Percentiles rank a stretch among this genome's conserved stretches.
These are phyloP conservation scores for Poeciliopsis paucimaculata DNA, from an alignment of 2,797 vertebrate genomes.

Conservation along the genomic window DNA sequence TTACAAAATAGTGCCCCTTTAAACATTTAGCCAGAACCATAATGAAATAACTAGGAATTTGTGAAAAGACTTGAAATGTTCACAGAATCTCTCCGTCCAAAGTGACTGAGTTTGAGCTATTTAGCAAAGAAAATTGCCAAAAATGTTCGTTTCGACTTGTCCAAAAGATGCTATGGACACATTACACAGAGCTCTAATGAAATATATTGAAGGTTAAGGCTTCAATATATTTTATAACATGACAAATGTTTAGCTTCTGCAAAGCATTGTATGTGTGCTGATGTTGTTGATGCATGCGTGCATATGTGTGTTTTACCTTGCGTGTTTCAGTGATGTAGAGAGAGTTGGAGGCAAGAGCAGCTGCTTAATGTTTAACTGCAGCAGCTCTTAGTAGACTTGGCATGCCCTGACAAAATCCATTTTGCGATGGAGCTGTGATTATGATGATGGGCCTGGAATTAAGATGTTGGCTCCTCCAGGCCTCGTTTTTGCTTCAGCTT, in stretches of 20 bases:
- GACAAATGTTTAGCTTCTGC: conserved; percentile 29
- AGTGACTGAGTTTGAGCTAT: background rate
- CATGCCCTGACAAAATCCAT: conserved; percentile 84
- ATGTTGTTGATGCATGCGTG: background rate
- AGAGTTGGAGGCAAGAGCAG: conserved; percentile 74
- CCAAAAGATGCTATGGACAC: background rate
- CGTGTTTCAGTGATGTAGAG: conserved; percentile 2
- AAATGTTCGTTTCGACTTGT: background rate
- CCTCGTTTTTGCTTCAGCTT: conserved; percentile 72
- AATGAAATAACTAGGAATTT: background rate
- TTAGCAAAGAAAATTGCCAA: background rate
- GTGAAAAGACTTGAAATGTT: background rate
- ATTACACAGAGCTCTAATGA: background rate
- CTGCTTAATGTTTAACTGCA: conserved; percentile 81
- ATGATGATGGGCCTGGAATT: conserved; percentile 82
- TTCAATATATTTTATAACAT: background rate
- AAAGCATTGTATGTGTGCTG: conserved; percentile 45
- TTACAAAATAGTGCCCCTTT: background rate
- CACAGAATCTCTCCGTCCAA: background rate
- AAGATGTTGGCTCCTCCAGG: conserved; percentile 76
- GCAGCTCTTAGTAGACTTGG: conserved; percentile 82
- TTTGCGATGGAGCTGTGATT: conserved; percentile 85
- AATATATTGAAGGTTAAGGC: background rate
- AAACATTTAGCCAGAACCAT: background rate
- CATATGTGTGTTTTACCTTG: background rate